Evolutionary conservation across 2,113 vertebrate genomes (phyloP).

Genomic region (Hypanus sabinus): DNA sequence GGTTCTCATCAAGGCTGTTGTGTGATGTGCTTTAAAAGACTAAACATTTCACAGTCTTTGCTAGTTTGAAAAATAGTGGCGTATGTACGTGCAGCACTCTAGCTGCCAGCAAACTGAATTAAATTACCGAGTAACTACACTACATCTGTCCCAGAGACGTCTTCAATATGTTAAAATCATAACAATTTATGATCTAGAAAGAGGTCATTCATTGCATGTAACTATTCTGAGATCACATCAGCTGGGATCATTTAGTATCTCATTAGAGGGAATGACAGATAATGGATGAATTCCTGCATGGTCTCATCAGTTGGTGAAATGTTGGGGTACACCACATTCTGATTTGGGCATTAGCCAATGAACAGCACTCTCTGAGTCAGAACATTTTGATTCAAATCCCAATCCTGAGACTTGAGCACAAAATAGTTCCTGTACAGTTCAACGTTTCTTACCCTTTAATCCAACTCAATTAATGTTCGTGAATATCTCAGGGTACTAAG

Average conservation of each 20-base stretch:
- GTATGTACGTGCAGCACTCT: background rate
- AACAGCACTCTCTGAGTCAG: too few relatives aligned
- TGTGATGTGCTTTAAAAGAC: background rate
- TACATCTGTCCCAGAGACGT: background rate
- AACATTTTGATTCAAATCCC: too few relatives aligned
- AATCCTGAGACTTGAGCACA: too few relatives aligned
- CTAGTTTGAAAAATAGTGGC: background rate
- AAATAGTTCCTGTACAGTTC: background rate
- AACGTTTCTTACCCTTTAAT: background rate
- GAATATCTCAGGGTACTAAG: background rate
- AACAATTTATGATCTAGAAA: too few relatives aligned
- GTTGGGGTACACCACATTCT: too few relatives aligned
- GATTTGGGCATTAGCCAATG: too few relatives aligned
- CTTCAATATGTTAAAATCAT: background rate
- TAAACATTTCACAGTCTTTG: constrained; percentile 30
- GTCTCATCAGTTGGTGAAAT: too few relatives aligned
- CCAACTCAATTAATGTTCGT: background rate
- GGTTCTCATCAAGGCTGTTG: background rate
- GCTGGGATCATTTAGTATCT: too few relatives aligned
- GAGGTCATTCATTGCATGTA: too few relatives aligned
- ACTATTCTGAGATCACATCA: too few relatives aligned
- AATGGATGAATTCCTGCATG: too few relatives aligned
- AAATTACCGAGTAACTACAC: constrained; percentile 4
- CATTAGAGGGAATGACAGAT: too few relatives aligned
- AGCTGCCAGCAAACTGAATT: background rate